Conservation (phyloP, 2,797 vertebrate species). For the Alosa sapidissima region DNA sequence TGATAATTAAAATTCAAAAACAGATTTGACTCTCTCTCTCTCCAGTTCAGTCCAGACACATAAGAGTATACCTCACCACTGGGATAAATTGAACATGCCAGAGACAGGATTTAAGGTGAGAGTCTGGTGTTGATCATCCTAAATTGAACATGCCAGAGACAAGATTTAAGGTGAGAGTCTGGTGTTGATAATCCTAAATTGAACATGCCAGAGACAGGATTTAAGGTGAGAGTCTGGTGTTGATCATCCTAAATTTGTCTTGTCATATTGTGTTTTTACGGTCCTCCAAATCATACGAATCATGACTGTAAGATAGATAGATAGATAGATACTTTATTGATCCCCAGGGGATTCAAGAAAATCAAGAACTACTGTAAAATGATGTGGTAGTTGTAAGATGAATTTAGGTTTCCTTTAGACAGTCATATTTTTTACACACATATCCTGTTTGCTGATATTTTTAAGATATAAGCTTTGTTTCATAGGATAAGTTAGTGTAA, state of each 20-base stretch:
- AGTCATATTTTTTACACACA: too few relatives aligned
- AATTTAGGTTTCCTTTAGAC: background rate
- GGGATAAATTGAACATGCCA: conserved; percentile 10
- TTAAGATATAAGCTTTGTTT: background rate
- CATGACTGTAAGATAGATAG: too few relatives aligned
- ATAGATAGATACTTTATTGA: too few relatives aligned
- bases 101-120: conserved; percentile 13
- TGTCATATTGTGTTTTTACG: background rate
- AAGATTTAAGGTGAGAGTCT: background rate
- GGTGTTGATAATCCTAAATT: too few relatives aligned
- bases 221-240: too few relatives aligned
- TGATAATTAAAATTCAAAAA: too few relatives aligned
- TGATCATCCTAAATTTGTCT: background rate
- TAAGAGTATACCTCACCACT: background rate
- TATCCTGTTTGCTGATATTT: too few relatives aligned
- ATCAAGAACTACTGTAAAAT: too few relatives aligned
- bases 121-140: background rate
- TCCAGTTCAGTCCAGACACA: background rate
- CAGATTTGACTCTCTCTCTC: background rate
- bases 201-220: too few relatives aligned
- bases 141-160: background rate
- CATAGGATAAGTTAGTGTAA: too few relatives aligned
- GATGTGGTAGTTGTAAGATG: background rate
- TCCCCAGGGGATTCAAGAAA: too few relatives aligned
- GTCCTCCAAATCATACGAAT: background rate